These are phyloP conservation scores for Channa maculata DNA, from an alignment of 2,113 vertebrate genomes.

Conservation along the genomic window DNA sequence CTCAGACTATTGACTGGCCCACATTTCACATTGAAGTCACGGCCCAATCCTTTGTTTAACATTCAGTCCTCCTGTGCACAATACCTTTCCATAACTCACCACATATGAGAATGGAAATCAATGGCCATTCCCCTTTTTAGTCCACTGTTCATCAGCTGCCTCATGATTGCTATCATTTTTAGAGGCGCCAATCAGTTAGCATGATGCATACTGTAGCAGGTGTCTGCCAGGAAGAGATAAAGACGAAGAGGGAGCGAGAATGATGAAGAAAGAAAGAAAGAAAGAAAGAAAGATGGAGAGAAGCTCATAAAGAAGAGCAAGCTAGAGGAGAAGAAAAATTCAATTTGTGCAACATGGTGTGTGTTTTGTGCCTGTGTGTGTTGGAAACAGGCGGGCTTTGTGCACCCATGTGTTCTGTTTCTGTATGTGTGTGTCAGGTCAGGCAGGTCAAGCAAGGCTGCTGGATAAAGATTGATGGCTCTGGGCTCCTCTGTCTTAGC, in stretches of 20 bases:
- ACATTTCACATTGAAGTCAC: slow-evolving; percentile 61
- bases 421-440: slow-evolving; percentile 52
- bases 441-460: slow-evolving; percentile 70
- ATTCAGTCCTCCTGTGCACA: slow-evolving; percentile 51
- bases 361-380: slow-evolving; percentile 7
- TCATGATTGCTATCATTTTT: slow-evolving; percentile 73
- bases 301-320: slow-evolving; percentile 5
- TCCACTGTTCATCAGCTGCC: slow-evolving; percentile 59
- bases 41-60: slow-evolving; percentile 64
- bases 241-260: slow-evolving; percentile 31
- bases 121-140: slow-evolving; percentile 67
- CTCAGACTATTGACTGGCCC: slow-evolving; percentile 68
- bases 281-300: slow-evolving; percentile 30
- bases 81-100: slow-evolving; percentile 64
- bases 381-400: neutral
- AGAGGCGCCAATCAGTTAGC: slow-evolving; percentile 64
- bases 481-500: slow-evolving; percentile 67
- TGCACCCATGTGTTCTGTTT: neutral
- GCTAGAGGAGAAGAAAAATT: neutral
- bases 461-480: slow-evolving; percentile 80
- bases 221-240: slow-evolving; percentile 60
- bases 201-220: slow-evolving; percentile 59
- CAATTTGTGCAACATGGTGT: slow-evolving; percentile 19
- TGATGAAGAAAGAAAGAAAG: slow-evolving; percentile 1
- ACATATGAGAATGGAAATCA: slow-evolving; percentile 66